Evolutionary conservation across 64 coral and sea anemone genomes (phyloP), one percentile per base, ranked within the genome.

Genomic region (Stylophora pistillata): DNA sequence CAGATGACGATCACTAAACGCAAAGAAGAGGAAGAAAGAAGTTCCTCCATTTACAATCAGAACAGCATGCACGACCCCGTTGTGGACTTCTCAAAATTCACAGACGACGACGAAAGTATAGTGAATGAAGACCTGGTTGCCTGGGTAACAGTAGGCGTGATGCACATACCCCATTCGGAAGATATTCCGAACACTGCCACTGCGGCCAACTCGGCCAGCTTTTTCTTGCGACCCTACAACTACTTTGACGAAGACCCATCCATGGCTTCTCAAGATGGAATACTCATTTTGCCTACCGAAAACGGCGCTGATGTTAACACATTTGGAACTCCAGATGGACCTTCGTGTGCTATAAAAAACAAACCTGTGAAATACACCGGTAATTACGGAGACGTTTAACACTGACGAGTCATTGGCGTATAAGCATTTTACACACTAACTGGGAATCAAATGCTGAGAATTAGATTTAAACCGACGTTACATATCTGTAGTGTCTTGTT

Each of bases 201-300:
- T 2, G 58, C 62, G 20, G 86, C 78, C 53, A 96, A 88, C 76
- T 68, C 86, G 4, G 91, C 91, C 33, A 87, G 94, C 16, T 96
- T 96, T 34, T 96, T 79, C 74, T 68, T 96, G 83, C 86, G 90
- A 21, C 94, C 94, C 30, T 95, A 92, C 56, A 95, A 95, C 69
- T 95, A 95, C 56, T 95, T 91, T 61, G 85, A 92, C 82, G 94
- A 95, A 59, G 94, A 95, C 73, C 94, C 94, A 17, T 95, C 94
- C 21, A 86, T 95, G 79, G 78, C 89, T 37, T 95, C 94, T 54
- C 87, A 57, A 29, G 88, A 95, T 55, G 85, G 74, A 21, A 54
- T 92, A 26, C 62, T 92, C 59, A 92, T 95, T 53, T 89, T 59
- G 61, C 89, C 94, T 5, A 88, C 89, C 12, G 55, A 92, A 56